Evolutionary conservation across 1,140 invertebrate genomes (phyloP), one percentile per base, ranked within the genome.

Genomic region (Rhizoglyphus robini): DNA sequence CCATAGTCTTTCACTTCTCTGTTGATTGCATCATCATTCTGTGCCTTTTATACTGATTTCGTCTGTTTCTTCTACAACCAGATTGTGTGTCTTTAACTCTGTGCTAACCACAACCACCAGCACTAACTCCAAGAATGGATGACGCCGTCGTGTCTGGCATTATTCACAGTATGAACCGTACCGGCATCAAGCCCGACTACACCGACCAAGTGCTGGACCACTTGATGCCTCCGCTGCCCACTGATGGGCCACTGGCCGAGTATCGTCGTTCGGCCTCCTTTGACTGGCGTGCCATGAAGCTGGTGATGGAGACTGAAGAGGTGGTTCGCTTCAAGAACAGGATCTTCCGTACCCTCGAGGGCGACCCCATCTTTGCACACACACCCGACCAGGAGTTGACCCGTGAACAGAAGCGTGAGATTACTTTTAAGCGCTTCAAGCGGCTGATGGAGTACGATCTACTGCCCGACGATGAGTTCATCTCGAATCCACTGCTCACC

Each of bases 271-370:
- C 77, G 65, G 82, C 86, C 4, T 82, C 83, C 5, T 90, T 90
- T 72, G 79, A 87, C 73, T 90, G 87, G 87, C 88, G 87, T 74
- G 76, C 81, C 66, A 79, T 91, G 74, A 84, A 83, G 69, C 68
- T 86, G 41, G 81, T 85, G 62, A 75, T 89, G 51, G 85, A 88
- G 70, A 84, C 83, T 66, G 81, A 86, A 70, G 80, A 86, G 49
- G 75, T 83, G 60, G 75, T 88, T 30, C 80, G 81, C 74, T 81
- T 85, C 62, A 87, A 87, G 79, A 20, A 87, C 71, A 83, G 83
- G 73, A 78, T 94, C 67, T 93, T 87, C 85, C 81, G 83, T 29
- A 83, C 82, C 3, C 73, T 96, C 36, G 83, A 89, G 76, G 83
- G 79, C n/a, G 86, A 92, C 74, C 85, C 88, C 4, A 71, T 86